These are phyloP conservation scores for Apodemus speciosus DNA, from an alignment of 2,113 vertebrate species.

Conservation along the genomic window DNA sequence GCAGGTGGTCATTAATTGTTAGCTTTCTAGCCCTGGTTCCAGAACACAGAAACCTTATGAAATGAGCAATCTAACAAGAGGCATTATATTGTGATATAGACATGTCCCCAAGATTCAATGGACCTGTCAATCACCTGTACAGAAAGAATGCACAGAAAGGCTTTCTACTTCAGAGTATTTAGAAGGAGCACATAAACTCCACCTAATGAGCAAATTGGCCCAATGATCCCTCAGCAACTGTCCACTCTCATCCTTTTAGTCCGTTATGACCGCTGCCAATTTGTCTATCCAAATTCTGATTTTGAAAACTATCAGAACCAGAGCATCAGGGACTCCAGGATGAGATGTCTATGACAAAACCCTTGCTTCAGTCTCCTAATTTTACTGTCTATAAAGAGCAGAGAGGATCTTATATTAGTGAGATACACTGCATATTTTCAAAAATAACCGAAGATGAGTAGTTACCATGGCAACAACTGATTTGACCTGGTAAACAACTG, in stretches of 20 bases:
- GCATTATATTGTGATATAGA: not conserved
- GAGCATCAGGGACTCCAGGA: not conserved
- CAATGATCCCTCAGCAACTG: not conserved
- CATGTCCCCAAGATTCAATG: not conserved
- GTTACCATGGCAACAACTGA: not conserved
- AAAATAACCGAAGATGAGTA: not conserved
- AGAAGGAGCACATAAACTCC: not conserved
- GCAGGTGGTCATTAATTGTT: not conserved
- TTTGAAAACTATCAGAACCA: not conserved
- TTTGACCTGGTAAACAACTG: not conserved
- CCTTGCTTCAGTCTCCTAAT: not conserved
- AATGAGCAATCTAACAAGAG: not conserved
- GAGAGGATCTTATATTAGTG: not conserved
- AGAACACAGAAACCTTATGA: not conserved
- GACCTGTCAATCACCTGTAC: not conserved
- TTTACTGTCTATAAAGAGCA: not conserved
- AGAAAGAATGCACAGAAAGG: not conserved
- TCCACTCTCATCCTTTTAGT: not conserved
- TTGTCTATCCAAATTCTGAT: not conserved
- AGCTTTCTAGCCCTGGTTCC: not conserved
- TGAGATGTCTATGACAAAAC: not conserved
- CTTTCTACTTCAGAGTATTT: not conserved
- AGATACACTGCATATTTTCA: not conserved
- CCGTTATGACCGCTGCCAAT: not conserved
- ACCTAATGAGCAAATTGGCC: not conserved